A percentile compares a stretch with the other conserved stretches of the same genome.
Evolutionary conservation across 1,140 invertebrate species (phyloP).

Genomic region (Pinna nobilis): DNA sequence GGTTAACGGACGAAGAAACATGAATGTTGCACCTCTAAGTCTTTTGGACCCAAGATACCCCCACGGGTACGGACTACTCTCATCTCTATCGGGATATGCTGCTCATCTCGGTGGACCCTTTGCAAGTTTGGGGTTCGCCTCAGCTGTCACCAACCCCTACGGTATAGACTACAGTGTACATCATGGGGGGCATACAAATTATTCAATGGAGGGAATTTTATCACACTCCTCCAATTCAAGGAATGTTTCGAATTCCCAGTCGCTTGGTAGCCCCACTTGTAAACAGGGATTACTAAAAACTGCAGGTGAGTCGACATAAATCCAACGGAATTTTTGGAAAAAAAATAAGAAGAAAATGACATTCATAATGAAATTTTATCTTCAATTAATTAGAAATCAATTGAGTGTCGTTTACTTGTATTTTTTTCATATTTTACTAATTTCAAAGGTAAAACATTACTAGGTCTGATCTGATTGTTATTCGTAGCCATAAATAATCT

Average conservation of each 20-base stretch:
- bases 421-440: too few species aligned
- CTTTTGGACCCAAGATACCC: conserved; percentile 39
- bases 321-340: too few species aligned
- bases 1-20: conserved; percentile 29
- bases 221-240: conserved; percentile 36
- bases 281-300: conserved; percentile 24
- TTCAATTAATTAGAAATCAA: too few species aligned
- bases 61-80: conserved; percentile 41
- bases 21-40: conserved; percentile 34
- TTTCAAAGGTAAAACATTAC: too few species aligned
- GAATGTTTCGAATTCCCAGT: conserved; percentile 20
- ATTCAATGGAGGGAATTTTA: conserved; percentile 39
- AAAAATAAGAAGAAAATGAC: too few species aligned
- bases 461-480: too few species aligned
- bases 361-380: too few species aligned
- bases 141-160: conserved; percentile 34
- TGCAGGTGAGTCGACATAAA: conserved; percentile 29
- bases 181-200: conserved; percentile 18
- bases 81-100: conserved; percentile 36
- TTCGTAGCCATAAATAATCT: too few species aligned
- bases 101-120: conserved; percentile 44
- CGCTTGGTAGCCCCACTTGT: conserved; percentile 6
- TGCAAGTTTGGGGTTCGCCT: conserved; percentile 34
- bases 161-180: conserved; percentile 36
- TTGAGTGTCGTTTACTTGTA: too few species aligned